Conservation (phyloP, 2,797 vertebrate species). For the Dromococcyx pavoninus region DNA sequence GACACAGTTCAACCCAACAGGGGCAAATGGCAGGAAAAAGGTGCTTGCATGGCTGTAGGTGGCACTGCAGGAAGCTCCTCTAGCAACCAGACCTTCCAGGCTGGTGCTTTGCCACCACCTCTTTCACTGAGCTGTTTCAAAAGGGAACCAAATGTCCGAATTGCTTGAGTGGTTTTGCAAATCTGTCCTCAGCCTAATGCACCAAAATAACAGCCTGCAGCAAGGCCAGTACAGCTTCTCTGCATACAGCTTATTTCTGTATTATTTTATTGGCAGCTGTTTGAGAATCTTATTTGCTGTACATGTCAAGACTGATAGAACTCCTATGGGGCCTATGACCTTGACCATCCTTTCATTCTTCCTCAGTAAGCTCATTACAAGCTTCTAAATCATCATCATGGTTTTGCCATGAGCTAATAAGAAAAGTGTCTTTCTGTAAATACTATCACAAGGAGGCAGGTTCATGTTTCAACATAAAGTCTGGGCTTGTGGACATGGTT, state of each 20-base stretch:
- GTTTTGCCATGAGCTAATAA: constrained; percentile 21
- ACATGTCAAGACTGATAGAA: not conserved
- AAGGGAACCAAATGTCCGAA: not conserved
- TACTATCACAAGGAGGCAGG: not conserved
- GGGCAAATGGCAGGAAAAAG: not conserved
- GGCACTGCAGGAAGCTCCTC: not conserved
- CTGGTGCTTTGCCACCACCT: not conserved
- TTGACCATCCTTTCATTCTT: constrained; percentile 53
- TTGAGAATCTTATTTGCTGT: constrained; percentile 9
- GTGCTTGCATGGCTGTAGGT: not conserved
- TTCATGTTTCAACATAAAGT: not conserved
- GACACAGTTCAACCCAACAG: not conserved
- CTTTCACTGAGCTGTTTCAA: not conserved
- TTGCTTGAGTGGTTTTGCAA: not conserved
- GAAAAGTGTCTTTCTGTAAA: constrained; percentile 9
- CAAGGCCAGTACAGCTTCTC: not conserved
- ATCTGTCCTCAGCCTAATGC: constrained; percentile 4
- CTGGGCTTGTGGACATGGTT: not conserved
- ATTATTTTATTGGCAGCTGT: constrained; percentile 15
- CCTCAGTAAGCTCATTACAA: constrained; percentile 14
- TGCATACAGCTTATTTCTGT: constrained; percentile 12
- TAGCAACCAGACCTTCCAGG: not conserved
- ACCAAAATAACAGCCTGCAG: constrained; percentile 30
- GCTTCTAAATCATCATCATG: not conserved
- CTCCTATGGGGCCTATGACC: not conserved